These are phyloP conservation scores for Anguilla marmorata DNA, from an alignment of 2,797 vertebrate genomes.

Conservation along the genomic window DNA sequence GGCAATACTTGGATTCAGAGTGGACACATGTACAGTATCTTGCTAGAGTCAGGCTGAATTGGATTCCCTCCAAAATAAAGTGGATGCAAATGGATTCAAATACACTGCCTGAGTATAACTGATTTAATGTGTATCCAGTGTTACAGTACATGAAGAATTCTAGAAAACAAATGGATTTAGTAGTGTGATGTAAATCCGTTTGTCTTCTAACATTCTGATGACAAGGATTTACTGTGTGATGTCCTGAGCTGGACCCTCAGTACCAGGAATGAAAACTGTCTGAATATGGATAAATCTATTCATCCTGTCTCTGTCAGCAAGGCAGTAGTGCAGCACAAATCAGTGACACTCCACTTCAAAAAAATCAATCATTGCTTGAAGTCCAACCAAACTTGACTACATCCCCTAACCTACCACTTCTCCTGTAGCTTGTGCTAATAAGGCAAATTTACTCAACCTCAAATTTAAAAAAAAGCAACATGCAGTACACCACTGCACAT, in stretches of 20 bases:
- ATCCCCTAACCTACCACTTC: too few relatives aligned
- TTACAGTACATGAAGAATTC: slow-evolving; percentile 26
- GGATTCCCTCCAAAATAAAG: neutral
- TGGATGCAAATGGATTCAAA: slow-evolving; percentile 37
- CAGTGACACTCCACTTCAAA: neutral
- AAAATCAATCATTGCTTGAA: neutral
- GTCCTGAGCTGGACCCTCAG: slow-evolving; percentile 24
- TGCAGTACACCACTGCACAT: neutral
- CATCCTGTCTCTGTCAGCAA: neutral
- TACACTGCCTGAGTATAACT: slow-evolving; percentile 57
- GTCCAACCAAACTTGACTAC: neutral
- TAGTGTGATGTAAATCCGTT: too few relatives aligned
- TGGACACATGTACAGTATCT: neutral
- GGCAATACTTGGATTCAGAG: neutral
- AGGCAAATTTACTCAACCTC: neutral
- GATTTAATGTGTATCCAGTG: slow-evolving; percentile 59
- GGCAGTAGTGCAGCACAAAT: neutral
- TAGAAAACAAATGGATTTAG: slow-evolving; percentile 29
- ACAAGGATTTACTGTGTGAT: slow-evolving; percentile 43
- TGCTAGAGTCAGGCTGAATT: neutral
- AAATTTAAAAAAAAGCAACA: neutral
- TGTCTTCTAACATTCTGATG: slow-evolving; percentile 21
- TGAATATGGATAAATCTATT: slow-evolving; percentile 19
- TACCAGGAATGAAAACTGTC: slow-evolving; percentile 39
- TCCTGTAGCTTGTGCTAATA: neutral